phyloP scores from a whole-genome alignment of 2,797 vertebrate species.

The Sebastes flavidus region DNA sequence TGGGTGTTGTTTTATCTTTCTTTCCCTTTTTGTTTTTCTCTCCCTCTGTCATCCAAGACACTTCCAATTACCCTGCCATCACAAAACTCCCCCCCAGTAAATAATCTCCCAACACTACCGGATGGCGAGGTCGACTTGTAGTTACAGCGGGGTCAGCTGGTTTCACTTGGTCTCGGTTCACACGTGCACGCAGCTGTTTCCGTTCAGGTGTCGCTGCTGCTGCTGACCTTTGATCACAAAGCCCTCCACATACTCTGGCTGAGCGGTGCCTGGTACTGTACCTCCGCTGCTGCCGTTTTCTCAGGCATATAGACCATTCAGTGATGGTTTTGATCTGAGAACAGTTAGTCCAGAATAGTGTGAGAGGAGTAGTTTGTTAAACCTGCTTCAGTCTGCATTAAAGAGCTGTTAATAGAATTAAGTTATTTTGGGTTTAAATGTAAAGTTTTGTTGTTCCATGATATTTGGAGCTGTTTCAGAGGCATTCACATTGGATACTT shows the following conservation, averaged over 20 bases:
- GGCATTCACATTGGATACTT: no score
- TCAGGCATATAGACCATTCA: not conserved
- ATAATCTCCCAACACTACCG: slow-evolving; percentile 2
- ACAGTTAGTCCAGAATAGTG: not conserved
- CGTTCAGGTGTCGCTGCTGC: slow-evolving; percentile 26
- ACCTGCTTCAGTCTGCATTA: not conserved
- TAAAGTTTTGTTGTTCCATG: not conserved
- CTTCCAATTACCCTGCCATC: not conserved
- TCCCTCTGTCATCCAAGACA: not conserved
- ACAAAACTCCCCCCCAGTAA: not conserved
- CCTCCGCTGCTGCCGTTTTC: not conserved
- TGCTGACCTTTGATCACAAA: slow-evolving; percentile 45
- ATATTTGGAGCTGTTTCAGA: not conserved
- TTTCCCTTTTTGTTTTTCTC: not conserved
- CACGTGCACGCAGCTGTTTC: slow-evolving; percentile 46
- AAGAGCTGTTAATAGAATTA: not conserved
- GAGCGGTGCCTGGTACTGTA: slow-evolving; percentile 43
- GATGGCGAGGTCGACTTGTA: not conserved
- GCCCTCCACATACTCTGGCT: slow-evolving; percentile 10
- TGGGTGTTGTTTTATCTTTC: not conserved
- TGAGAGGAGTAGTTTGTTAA: not conserved
- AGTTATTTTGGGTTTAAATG: not conserved
- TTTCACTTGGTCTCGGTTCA: slow-evolving; percentile 17
- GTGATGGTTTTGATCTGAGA: not conserved
- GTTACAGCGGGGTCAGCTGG: slow-evolving; percentile 15